phyloP scores from a whole-genome alignment of 2,888 invertebrate species.

The Pinctada fucata region DNA sequence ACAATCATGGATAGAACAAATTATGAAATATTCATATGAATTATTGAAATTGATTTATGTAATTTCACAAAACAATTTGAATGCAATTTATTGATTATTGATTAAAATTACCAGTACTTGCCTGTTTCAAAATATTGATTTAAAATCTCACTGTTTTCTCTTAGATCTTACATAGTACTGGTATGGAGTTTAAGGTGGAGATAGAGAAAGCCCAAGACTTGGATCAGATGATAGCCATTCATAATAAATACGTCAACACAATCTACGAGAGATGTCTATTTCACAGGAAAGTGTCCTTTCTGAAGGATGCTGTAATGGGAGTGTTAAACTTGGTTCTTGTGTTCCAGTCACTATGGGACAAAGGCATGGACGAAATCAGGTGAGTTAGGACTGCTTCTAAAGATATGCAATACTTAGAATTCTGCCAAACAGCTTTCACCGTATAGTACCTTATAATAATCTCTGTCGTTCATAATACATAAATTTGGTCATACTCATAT shows the following conservation, averaged over 20 bases:
- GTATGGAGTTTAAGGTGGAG: slow-evolving; percentile 71
- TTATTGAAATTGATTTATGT: too few species aligned
- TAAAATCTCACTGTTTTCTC: too few species aligned
- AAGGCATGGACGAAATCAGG: slow-evolving; percentile 68
- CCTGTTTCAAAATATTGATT: too few species aligned
- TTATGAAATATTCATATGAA: too few species aligned
- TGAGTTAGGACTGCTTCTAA: slow-evolving; percentile 31
- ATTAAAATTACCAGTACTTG: too few species aligned
- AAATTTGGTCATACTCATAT: not conserved
- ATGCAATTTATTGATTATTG: too few species aligned
- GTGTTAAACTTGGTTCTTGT: slow-evolving; percentile 70
- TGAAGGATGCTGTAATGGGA: slow-evolving; percentile 70
- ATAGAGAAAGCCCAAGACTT: slow-evolving; percentile 65
- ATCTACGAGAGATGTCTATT: slow-evolving; percentile 74
- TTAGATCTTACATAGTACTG: slow-evolving; percentile 74
- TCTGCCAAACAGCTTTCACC: too few species aligned
- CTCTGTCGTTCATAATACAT: not conserved
- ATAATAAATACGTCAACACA: slow-evolving; percentile 66
- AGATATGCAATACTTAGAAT: not conserved
- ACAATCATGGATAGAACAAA: too few species aligned
- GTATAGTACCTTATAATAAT: too few species aligned
- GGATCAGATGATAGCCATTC: slow-evolving; percentile 70
- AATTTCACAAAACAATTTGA: too few species aligned
- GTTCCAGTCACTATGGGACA: slow-evolving; percentile 70
- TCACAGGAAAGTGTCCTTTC: slow-evolving; percentile 64